Percentiles rank a stretch among this genome's conserved stretches.
These are phyloP conservation scores for Axis porcinus DNA, from an alignment of 2,113 vertebrate species.

Conservation along the genomic window DNA sequence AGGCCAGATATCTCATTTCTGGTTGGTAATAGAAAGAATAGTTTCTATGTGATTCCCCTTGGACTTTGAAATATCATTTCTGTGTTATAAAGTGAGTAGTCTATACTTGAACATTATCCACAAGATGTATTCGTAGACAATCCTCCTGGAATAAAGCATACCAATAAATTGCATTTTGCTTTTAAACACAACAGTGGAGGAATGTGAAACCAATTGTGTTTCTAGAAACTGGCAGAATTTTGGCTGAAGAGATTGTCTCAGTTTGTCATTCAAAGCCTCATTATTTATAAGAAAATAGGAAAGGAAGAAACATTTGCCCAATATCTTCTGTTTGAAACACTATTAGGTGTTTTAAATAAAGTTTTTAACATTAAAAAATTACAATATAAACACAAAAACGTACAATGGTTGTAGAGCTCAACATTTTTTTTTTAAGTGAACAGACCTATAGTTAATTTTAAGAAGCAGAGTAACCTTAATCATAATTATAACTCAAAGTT, in stretches of 20 bases:
- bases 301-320: not conserved
- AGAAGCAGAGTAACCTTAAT: not conserved
- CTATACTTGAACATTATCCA: not conserved
- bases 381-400: not conserved
- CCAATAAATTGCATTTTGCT: not conserved
- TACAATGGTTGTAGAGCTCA: not conserved
- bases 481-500: not conserved
- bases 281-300: not conserved
- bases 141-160: not conserved
- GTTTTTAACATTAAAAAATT: not conserved
- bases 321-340: not conserved
- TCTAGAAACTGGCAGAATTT: not conserved
- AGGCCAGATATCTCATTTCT: not conserved
- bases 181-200: not conserved
- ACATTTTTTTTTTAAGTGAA: not conserved
- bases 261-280: not conserved
- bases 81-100: not conserved
- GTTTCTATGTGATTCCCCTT: not conserved
- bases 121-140: not conserved
- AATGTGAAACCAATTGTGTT: not conserved
- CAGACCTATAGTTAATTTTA: not conserved
- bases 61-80: conserved; percentile 7
- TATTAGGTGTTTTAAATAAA: not conserved
- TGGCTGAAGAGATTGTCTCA: not conserved
- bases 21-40: not conserved